Evolutionary conservation across 1,140 invertebrate species (phyloP).

Genomic region (Gonatopus flavifemur): DNA sequence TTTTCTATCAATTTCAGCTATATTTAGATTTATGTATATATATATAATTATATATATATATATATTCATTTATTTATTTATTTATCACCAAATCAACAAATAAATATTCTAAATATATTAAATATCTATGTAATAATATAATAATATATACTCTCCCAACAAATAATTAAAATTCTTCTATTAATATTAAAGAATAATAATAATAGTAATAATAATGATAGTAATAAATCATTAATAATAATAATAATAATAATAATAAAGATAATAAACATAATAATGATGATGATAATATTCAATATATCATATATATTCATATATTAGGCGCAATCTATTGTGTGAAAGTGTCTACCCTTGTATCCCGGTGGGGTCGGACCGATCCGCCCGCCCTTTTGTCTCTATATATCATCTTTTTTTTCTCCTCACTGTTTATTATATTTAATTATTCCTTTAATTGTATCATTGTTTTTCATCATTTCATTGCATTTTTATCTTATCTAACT

Average conservation of each 20-base stretch:
- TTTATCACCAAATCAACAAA: conserved; percentile 54
- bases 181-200: conserved; percentile 11
- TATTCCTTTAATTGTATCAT: conserved; percentile 10
- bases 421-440: too few relatives aligned
- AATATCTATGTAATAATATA: conserved; percentile 53
- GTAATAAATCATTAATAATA: conserved; percentile 6
- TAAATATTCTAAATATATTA: conserved; percentile 57
- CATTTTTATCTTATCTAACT: conserved; percentile 8
- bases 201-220: conserved; percentile 17
- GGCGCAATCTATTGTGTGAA: conserved; percentile 49
- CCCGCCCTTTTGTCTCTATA: conserved; percentile 22
- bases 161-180: conserved; percentile 46
- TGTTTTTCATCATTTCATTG: neutral
- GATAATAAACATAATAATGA: conserved; percentile 13
- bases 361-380: conserved; percentile 38
- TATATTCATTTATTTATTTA: conserved; percentile 26
- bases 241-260: conserved; percentile 12
- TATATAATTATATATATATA: conserved; percentile 9
- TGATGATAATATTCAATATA: conserved; percentile 12
- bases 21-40: conserved; percentile 4
- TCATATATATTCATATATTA: conserved; percentile 45
- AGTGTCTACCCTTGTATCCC: conserved; percentile 55
- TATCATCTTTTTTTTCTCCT: conserved; percentile 25
- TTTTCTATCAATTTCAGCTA: too few relatives aligned
- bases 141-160: conserved; percentile 54